phyloP scores from a whole-genome alignment of 2,113 vertebrate species.

The Genyomyrus donnyi region DNA sequence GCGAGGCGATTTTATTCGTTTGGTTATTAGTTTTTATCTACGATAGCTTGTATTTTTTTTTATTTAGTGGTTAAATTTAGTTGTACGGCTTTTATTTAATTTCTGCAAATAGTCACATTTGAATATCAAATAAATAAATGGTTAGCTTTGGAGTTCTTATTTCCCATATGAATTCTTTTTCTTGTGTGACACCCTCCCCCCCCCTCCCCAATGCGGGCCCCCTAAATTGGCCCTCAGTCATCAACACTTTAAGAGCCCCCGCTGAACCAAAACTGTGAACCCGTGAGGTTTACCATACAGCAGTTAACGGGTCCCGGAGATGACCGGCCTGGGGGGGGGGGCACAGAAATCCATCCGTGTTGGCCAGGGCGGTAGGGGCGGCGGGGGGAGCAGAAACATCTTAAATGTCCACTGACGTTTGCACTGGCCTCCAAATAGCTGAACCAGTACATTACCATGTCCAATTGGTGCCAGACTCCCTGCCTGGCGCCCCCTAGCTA shows the following conservation, averaged over 20 bases:
- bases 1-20: background rate
- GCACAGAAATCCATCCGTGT: background rate
- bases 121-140: background rate
- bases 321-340: background rate
- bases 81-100: background rate
- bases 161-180: background rate
- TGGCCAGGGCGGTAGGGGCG: background rate
- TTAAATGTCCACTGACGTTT: background rate
- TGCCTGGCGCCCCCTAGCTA: background rate
- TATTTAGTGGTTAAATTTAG: background rate
- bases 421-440: background rate
- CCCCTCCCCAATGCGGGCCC: background rate
- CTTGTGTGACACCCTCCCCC: background rate
- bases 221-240: background rate
- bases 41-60: background rate
- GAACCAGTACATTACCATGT: background rate
- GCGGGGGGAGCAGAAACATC: background rate
- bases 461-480: background rate
- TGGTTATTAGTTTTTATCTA: background rate
- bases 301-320: background rate
- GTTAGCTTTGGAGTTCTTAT: background rate
- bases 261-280: background rate
- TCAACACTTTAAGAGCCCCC: background rate
- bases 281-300: background rate
- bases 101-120: background rate